Percentiles rank a stretch among this genome's conserved stretches.
These are phyloP conservation scores for Artemisiospiza belli DNA, from an alignment of 2,113 vertebrate genomes.

Conservation along the genomic window DNA sequence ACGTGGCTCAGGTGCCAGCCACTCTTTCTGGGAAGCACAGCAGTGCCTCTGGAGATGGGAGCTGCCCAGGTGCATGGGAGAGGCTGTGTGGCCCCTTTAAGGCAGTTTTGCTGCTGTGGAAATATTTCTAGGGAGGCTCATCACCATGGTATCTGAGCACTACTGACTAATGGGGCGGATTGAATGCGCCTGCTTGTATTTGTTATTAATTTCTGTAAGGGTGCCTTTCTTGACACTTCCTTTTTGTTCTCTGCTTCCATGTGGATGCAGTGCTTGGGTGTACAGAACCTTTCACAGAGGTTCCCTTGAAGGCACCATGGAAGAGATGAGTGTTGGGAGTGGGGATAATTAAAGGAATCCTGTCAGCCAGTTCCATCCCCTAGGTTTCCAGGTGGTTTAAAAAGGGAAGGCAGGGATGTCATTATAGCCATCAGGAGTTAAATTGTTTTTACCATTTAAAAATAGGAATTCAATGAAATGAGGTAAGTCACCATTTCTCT, in stretches of 20 bases:
- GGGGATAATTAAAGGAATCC: slow-evolving; percentile 41
- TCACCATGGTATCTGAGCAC: slow-evolving; percentile 63
- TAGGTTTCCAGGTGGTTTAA: not conserved
- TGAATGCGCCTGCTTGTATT: slow-evolving; percentile 5
- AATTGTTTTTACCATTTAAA: not conserved
- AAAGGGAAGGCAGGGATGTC: not conserved
- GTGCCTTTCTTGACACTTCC: not conserved
- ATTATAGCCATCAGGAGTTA: not conserved
- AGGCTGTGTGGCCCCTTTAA: slow-evolving; percentile 21
- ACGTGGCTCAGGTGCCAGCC: not conserved
- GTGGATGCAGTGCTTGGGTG: not conserved
- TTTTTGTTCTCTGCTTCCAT: not conserved
- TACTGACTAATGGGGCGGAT: slow-evolving; percentile 19
- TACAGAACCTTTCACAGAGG: not conserved
- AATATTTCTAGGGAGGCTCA: slow-evolving; percentile 47
- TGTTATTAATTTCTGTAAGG: slow-evolving; percentile 41
- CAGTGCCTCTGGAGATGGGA: rapidly evolving
- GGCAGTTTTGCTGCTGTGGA: slow-evolving; percentile 6
- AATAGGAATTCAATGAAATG: not conserved
- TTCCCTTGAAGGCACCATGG: slow-evolving; percentile 7
- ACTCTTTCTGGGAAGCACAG: not conserved
- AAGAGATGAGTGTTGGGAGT: not conserved
- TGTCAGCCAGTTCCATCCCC: slow-evolving; percentile 23
- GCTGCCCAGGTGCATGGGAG: not conserved
- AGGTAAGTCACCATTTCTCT: not conserved